Evolutionary conservation across 2,797 vertebrate genomes (phyloP).

Genomic region (Poliocrania exsul): DNA sequence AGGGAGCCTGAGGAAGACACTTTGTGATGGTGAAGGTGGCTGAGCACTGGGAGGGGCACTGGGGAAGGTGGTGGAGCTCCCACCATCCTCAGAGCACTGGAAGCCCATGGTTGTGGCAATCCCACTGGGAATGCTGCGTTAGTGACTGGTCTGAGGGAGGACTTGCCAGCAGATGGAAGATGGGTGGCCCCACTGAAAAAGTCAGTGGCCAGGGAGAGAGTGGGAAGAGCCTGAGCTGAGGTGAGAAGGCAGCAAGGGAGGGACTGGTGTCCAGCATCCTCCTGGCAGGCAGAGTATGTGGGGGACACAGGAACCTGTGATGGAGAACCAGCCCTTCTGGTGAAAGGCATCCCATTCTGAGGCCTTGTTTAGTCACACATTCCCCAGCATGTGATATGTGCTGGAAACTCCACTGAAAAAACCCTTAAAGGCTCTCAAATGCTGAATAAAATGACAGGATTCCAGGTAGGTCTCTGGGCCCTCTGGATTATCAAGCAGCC

Average conservation of each 20-base stretch:
- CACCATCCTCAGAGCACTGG: background rate
- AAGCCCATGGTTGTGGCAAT: fast-evolving
- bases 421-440: background rate
- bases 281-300: background rate
- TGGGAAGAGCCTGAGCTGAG: fast-evolving
- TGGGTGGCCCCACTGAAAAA: background rate
- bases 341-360: background rate
- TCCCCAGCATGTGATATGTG: background rate
- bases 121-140: fast-evolving
- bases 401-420: background rate
- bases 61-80: background rate
- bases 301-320: background rate
- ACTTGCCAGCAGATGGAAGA: fast-evolving
- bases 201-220: fast-evolving
- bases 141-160: background rate
- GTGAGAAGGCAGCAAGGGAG: background rate
- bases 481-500: fast-evolving
- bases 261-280: background rate
- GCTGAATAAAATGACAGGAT: background rate
- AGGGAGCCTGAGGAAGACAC: background rate
- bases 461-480: background rate
- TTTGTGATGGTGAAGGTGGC: background rate
- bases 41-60: background rate
- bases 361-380: background rate
- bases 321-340: background rate